Percentiles rank a stretch among this genome's conserved stretches.
phyloP scores from a whole-genome alignment of 2,113 vertebrate species.

The Phaethornis superciliosus region DNA sequence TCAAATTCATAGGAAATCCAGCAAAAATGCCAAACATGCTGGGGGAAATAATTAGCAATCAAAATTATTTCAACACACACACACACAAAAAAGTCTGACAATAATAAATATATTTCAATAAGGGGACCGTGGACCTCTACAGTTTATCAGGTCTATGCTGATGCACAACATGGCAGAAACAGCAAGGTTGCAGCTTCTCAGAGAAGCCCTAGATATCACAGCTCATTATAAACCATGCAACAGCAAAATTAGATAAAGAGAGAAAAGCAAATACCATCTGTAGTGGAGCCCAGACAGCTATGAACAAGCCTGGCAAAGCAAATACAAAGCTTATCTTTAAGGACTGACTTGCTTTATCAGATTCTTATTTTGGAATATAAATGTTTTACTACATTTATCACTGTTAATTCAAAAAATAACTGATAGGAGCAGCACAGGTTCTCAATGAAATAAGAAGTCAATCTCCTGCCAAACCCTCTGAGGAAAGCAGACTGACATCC shows the following conservation, averaged over 20 bases:
- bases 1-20: neutral
- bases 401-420: neutral
- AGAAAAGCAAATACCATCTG: neutral
- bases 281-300: neutral
- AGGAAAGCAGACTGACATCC: rapidly evolving
- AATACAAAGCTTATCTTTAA: neutral
- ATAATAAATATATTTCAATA: neutral
- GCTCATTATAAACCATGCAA: neutral
- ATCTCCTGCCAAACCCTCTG: neutral
- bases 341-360: neutral
- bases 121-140: neutral
- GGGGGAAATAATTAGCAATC: neutral
- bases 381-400: neutral
- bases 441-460: neutral
- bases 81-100: neutral
- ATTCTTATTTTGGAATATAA: neutral
- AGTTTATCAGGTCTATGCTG: neutral
- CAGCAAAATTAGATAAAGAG: neutral
- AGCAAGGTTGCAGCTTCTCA: neutral
- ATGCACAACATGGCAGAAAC: neutral
- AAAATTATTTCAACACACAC: neutral
- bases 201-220: neutral
- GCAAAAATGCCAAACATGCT: neutral
- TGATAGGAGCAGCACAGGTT: neutral
- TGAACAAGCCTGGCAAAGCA: neutral